Conservation (phyloP, 2,888 invertebrate species). For the Dolichopus griseipennis region DNA sequence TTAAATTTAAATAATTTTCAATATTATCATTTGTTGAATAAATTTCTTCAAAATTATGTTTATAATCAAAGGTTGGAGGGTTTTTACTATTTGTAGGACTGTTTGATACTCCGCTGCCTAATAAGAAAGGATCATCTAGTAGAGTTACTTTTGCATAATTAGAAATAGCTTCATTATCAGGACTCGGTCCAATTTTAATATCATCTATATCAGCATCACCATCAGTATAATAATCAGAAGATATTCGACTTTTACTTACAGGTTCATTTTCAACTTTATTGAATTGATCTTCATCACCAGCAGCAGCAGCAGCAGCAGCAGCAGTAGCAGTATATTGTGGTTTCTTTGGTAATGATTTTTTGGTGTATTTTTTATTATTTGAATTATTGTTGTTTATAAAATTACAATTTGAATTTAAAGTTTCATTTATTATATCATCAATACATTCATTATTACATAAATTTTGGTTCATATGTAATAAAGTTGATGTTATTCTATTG, state of each 20-base stretch:
- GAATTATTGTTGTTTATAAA: neutral
- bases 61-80: neutral
- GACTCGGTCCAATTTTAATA: slow-evolving; percentile 11
- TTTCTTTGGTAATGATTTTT: slow-evolving; percentile 15
- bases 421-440: neutral
- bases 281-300: slow-evolving; percentile 19
- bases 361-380: slow-evolving; percentile 2
- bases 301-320: slow-evolving; percentile 31
- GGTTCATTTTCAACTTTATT: neutral
- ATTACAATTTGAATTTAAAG: neutral
- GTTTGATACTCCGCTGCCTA: slow-evolving; percentile 30
- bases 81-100: slow-evolving; percentile 21
- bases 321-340: slow-evolving; percentile 11
- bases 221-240: slow-evolving; percentile 21
- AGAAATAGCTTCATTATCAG: slow-evolving; percentile 28
- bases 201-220: slow-evolving; percentile 18
- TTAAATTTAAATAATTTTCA: neutral
- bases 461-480: neutral
- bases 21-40: neutral
- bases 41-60: neutral
- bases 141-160: slow-evolving; percentile 38
- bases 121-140: slow-evolving; percentile 42
- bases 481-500: neutral
- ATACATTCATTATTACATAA: neutral
- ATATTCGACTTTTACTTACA: slow-evolving; percentile 5